Evolutionary conservation across 2,888 invertebrate genomes (phyloP).

Genomic region (Cheiracanthium punctorium): DNA sequence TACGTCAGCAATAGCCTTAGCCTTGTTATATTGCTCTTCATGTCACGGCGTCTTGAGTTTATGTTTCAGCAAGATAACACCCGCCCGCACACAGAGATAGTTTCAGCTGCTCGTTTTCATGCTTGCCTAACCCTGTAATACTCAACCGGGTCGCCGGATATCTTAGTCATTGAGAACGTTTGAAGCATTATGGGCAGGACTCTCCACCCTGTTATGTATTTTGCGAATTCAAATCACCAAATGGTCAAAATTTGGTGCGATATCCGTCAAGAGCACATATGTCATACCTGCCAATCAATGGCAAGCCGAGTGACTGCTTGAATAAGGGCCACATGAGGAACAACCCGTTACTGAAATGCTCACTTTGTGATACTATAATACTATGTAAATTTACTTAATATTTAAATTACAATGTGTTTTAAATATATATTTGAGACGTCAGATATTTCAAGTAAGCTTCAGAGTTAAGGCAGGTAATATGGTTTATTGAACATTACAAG

Average conservation of each 20-base stretch:
- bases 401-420: too few relatives aligned
- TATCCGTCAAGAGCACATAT: background rate
- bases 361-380: too few relatives aligned
- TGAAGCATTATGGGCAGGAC: too few relatives aligned
- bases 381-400: too few relatives aligned
- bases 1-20: background rate
- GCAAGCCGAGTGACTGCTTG: background rate
- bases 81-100: background rate
- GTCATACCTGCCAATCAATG: background rate
- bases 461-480: too few relatives aligned
- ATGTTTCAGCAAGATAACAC: too few relatives aligned
- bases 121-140: background rate
- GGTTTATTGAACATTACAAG: too few relatives aligned
- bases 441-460: too few relatives aligned
- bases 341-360: background rate
- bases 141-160: background rate
- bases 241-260: background rate
- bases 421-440: too few relatives aligned
- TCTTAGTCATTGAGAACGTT: background rate
- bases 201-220: background rate
- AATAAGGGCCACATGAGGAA: background rate
- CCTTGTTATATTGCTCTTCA: background rate
- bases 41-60: background rate
- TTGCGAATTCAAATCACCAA: background rate
- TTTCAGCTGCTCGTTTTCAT: too few relatives aligned